Evolutionary conservation across 2,113 vertebrate species (phyloP).

Genomic region (Pithys albifrons): DNA sequence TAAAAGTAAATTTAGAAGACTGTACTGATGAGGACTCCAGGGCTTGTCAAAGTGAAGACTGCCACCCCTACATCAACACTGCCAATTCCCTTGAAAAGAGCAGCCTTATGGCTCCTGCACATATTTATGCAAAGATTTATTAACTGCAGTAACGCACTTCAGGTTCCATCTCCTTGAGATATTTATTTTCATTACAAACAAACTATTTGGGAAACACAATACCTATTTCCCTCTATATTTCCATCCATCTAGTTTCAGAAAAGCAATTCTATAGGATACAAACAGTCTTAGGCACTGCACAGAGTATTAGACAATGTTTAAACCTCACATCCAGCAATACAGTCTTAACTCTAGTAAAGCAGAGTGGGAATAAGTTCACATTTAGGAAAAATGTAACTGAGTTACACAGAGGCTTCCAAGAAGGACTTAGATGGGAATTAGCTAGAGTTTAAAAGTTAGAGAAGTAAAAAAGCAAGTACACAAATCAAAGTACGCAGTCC

Average conservation of each 20-base stretch:
- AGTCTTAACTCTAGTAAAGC: background rate
- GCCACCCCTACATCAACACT: background rate
- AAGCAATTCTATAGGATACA: background rate
- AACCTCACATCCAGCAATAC: slow-evolving; percentile 1
- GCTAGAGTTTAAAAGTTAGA: background rate
- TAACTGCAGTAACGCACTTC: slow-evolving; percentile 24
- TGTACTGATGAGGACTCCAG: background rate
- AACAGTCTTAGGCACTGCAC: background rate
- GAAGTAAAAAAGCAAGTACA: slow-evolving; percentile 14
- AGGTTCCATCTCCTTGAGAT: slow-evolving; percentile 31
- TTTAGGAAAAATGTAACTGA: background rate
- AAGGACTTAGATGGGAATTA: background rate
- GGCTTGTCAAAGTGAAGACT: background rate
- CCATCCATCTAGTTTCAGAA: background rate
- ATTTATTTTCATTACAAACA: slow-evolving; percentile 50
- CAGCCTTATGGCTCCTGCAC: background rate
- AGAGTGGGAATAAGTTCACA: background rate
- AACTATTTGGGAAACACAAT: slow-evolving; percentile 13
- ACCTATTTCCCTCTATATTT: background rate
- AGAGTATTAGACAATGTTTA: background rate
- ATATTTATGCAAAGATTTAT: background rate
- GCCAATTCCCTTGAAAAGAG: background rate
- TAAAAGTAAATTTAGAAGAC: background rate
- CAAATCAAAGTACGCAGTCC: background rate
- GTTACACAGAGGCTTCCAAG: background rate